A percentile compares a stretch with the other conserved stretches of the same genome.
Conservation (phyloP, 1,140 invertebrate species). For the Lepidurus arcticus region DNA sequence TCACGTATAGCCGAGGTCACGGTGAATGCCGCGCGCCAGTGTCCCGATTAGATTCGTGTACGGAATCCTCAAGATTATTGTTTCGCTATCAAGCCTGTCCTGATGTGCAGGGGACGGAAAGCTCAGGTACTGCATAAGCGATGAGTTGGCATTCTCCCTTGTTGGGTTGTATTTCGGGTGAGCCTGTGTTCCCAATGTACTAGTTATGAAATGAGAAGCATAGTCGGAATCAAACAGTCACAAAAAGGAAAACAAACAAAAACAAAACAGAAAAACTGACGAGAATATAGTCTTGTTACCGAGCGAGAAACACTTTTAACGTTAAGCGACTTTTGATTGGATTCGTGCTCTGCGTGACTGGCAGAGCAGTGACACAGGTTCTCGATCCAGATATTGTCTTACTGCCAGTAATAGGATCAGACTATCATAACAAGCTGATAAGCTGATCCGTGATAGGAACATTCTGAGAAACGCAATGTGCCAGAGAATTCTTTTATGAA, state of each 20-base stretch:
- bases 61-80: constrained; percentile 68
- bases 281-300: neutral
- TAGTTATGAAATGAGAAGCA: neutral
- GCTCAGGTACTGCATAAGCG: constrained; percentile 43
- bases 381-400: neutral
- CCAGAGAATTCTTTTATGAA: too few relatives aligned
- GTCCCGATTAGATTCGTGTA: constrained; percentile 73
- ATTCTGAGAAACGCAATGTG: too few relatives aligned
- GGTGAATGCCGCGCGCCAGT: constrained; percentile 68
- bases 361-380: neutral
- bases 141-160: constrained; percentile 22
- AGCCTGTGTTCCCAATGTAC: neutral
- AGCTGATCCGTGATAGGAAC: too few relatives aligned
- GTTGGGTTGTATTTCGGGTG: neutral
- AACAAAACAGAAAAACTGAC: neutral
- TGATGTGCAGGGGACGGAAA: constrained; percentile 69
- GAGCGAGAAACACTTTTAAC: neutral
- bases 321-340: constrained; percentile 29
- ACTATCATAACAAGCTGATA: too few relatives aligned
- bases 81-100: constrained; percentile 87
- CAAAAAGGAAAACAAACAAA: neutral
- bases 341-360: constrained; percentile 34
- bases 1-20: constrained; percentile 72
- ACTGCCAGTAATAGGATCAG: too few relatives aligned
- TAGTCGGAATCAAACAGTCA: neutral